Base-by-base conservation (phyloP, 2,113 vertebrate genomes). In the Archocentrus centrarchus region DNA sequence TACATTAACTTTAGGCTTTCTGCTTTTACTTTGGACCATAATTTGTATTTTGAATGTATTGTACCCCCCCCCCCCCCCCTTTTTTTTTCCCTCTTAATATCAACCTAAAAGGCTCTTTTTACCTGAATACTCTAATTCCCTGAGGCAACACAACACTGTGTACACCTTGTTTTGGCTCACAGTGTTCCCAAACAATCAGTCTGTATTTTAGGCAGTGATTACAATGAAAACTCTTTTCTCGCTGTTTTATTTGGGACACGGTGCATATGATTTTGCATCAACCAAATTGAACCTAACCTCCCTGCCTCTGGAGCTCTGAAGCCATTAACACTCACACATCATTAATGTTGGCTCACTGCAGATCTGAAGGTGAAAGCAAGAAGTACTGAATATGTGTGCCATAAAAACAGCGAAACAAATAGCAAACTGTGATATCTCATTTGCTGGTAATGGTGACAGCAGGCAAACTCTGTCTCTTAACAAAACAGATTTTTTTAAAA, bases 371-470 rank as follows among this genome's bases (percentile, higher is more conserved):
- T 50, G 86, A 83, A 79, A 17, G 68, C 78, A 8, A 27, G 81
- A 89, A 60, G 62, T 20, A 60, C 10, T 32, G 61, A 92, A 59
- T 83, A 77, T 30, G 84, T 81, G 77, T 83, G 73, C 81, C 77
- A 79, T 63, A 68, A 82, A 79, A 86, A 61, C 41, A 47, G 68
- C 4, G 58, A 55, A 64, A 78, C 37, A 83, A 89, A 80, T 66
- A 18, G 11, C 59, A 8, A 62, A 77, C 9, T 15, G 7, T 22
- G 73, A 30, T 64, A 22, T 76, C 77, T 76, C 59, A 66, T 85
- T 58, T 35, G 35, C 39, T 15, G 64, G 24, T 83, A 60, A 88
- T 66, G 63, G 39, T 17, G 39, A 39, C 61, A 82, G 50, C 37
- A 17, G 14, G 81, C n/a, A 81, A 61, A 66, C 41, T 66, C 37